Evolutionary conservation across 2,113 vertebrate genomes (phyloP), one percentile per base, ranked within the genome.

Genomic region (Acinonyx jubatus): DNA sequence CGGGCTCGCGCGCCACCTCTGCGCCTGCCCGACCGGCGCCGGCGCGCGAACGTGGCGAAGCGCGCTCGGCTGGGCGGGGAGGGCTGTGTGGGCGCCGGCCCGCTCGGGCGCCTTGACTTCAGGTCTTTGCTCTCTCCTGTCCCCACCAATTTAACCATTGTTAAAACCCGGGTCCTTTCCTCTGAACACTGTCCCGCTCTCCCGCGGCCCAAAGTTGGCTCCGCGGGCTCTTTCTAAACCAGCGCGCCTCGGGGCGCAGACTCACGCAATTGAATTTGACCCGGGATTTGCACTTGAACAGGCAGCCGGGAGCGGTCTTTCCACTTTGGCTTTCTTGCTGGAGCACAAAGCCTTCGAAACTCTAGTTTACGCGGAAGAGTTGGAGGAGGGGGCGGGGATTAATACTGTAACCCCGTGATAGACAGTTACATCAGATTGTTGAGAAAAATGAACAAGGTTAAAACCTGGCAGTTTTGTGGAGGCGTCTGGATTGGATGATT

Each of bases 1-100:
- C 23, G 0, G 5, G 13, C 29, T 1, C 4, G 31, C 38, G 45
- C 10, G 4, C 45, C 38, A 0, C 4, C 63, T 27, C 15, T 50
- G 19, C 1, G 4, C 6, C 19, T 45, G 41, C 0, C 0, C 0
- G 7, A 0, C 19, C 2, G 3, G 9, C 1, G 38, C 57, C 0
- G 8, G 57, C 3, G 65, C 63, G 25, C 29, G 12, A 33, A 55
- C 10, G 19, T 9, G 10, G 57, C 74, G 25, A 14, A 83, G 45
- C 36, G 13, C 29, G 2, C 1, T 21, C 23, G 0, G 52, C 6
- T 5, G 29, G 27, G 11, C n/a, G 3, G 21, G 21, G 29, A 0
- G 10, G 11, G 11, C 1, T 27, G 38, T 14, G 1, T 1, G 23
- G 2, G 3, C 19, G 1, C 48, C 0, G 0, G 31, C 19, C 0